Percentiles rank a stretch among this genome's conserved stretches.
Conservation (phyloP, 2,888 invertebrate species). For the Ichneumoninae sp. region DNA sequence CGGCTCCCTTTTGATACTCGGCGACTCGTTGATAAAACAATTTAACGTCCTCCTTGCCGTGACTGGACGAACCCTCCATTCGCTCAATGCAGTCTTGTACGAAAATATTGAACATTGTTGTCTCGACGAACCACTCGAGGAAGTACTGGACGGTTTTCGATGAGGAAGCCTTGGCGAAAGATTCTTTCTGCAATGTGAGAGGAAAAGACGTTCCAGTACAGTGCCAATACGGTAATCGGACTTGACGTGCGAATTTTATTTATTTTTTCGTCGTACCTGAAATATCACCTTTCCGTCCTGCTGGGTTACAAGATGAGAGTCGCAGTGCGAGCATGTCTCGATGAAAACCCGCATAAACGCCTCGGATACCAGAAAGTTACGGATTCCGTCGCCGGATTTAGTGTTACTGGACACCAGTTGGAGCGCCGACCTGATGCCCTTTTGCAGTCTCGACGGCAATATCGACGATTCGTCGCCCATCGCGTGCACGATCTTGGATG, state of each 20-base stretch:
- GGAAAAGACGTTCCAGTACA: background rate
- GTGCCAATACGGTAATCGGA: background rate
- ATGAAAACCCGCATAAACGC: slow-evolving; percentile 92
- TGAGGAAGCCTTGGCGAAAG: slow-evolving; percentile 88
- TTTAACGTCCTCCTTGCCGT: slow-evolving; percentile 68
- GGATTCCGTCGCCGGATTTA: slow-evolving; percentile 85
- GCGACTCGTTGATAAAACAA: slow-evolving; percentile 70
- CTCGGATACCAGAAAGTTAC: slow-evolving; percentile 91
- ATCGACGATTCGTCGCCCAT: slow-evolving; percentile 92
- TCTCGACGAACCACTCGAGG: slow-evolving; percentile 94
- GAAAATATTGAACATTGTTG: slow-evolving; percentile 93
- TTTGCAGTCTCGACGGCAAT: slow-evolving; percentile 89
- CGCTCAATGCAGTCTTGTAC: slow-evolving; percentile 84
- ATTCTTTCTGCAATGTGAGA: slow-evolving; percentile 88
- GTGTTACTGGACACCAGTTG: slow-evolving; percentile 83
- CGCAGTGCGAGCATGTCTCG: slow-evolving; percentile 82
- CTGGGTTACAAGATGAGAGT: slow-evolving; percentile 73
- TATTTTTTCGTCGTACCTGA: slow-evolving; percentile 78
- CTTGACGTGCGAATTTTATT: background rate
- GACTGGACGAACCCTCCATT: slow-evolving; percentile 72
- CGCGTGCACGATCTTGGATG: slow-evolving; percentile 87
- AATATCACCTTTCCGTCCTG: slow-evolving; percentile 83
- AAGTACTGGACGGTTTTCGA: slow-evolving; percentile 90
- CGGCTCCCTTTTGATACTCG: slow-evolving; percentile 66
- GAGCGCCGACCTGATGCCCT: slow-evolving; percentile 88